phyloP scores from a whole-genome alignment of 2,113 vertebrate species.

The Balaeniceps rex region DNA sequence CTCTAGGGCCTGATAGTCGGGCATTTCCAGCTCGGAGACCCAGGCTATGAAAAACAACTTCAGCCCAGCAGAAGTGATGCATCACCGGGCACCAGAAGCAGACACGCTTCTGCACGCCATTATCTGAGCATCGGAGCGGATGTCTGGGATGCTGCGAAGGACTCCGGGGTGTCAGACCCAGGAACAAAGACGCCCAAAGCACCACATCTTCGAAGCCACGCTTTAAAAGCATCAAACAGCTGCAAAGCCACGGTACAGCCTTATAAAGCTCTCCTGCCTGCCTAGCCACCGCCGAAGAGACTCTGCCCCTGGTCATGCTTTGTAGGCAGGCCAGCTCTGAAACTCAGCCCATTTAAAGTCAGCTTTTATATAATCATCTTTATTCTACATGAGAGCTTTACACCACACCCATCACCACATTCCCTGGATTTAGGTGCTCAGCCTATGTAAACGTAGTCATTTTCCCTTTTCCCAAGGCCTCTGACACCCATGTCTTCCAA shows the following conservation, averaged over 20 bases:
- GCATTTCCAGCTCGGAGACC: neutral
- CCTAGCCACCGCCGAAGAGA: neutral
- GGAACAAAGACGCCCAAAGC: neutral
- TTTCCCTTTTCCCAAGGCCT: neutral
- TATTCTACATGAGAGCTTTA: neutral
- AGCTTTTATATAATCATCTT: neutral
- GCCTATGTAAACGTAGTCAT: rapidly evolving
- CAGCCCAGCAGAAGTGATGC: neutral
- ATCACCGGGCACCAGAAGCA: neutral
- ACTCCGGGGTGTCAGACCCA: neutral
- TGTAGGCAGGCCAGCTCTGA: conserved; percentile 1
- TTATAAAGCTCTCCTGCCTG: neutral
- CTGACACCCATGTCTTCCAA: neutral
- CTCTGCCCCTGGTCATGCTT: neutral
- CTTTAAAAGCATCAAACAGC: neutral
- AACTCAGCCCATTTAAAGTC: neutral
- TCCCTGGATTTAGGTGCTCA: neutral
- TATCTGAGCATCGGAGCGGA: rapidly evolving
- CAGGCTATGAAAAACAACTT: neutral
- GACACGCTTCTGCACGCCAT: rapidly evolving
- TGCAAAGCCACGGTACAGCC: neutral
- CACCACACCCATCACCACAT: neutral
- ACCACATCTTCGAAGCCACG: neutral
- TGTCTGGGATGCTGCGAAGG: neutral
- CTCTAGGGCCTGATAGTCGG: neutral